phyloP scores from a whole-genome alignment of 2,113 vertebrate genomes.

The Trogon surrucura region DNA sequence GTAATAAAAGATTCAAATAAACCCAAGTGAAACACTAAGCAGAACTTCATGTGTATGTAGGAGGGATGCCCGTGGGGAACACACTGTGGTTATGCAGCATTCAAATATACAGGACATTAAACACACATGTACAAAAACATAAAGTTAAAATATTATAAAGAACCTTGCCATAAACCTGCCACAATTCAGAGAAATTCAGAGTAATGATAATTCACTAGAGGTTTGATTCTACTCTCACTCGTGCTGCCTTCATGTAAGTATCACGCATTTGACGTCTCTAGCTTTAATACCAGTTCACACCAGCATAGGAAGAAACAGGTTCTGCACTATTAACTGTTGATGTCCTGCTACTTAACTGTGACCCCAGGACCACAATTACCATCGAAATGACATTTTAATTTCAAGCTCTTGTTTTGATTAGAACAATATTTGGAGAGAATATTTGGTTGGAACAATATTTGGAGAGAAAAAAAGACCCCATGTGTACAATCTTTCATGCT shows the following conservation, averaged over 20 bases:
- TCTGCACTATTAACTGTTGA: neutral
- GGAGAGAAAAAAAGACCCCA: neutral
- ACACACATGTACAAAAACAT: neutral
- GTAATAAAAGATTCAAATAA: conserved; percentile 46
- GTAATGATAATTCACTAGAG: conserved; percentile 8
- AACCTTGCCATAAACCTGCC: conserved; percentile 21
- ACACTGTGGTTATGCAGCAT: neutral
- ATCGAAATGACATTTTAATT: neutral
- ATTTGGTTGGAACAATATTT: too few species aligned
- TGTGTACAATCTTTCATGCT: neutral
- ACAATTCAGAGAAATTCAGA: conserved; percentile 22
- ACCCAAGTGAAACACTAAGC: conserved; percentile 46
- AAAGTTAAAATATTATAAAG: conserved; percentile 11
- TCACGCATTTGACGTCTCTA: neutral
- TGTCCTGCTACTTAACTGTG: neutral
- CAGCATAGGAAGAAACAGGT: neutral
- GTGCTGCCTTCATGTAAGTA: neutral
- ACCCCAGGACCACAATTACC: neutral
- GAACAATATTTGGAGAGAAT: neutral
- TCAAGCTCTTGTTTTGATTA: neutral
- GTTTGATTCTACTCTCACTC: neutral
- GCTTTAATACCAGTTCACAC: conserved; percentile 9
- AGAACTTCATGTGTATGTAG: neutral
- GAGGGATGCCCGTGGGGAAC: conserved; percentile 36
- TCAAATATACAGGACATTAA: conserved; percentile 22